These are phyloP conservation scores for Ciconia maguari DNA, from an alignment of 2,113 vertebrate species.

Conservation along the genomic window DNA sequence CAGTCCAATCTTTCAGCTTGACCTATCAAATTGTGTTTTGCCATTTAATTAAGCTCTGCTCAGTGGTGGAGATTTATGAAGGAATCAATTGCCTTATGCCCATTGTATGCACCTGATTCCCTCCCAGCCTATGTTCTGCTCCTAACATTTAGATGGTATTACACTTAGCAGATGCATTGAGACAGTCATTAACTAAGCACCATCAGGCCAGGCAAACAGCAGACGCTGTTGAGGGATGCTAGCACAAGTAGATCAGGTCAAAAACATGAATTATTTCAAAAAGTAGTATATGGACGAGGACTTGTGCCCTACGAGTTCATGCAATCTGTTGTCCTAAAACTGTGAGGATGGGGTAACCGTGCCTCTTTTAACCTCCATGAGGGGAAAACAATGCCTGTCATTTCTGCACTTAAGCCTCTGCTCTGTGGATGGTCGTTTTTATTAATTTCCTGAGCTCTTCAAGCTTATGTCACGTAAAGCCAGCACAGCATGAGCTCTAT, in stretches of 20 bases:
- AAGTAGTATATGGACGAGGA: neutral
- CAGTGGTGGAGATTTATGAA: neutral
- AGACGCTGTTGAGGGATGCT: neutral
- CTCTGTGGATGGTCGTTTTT: neutral
- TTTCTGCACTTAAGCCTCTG: neutral
- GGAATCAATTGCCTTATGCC: neutral
- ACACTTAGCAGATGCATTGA: neutral
- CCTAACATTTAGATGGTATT: neutral
- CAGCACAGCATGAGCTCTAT: neutral
- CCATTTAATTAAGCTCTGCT: neutral
- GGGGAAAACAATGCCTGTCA: neutral
- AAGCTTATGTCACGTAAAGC: neutral
- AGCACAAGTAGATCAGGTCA: neutral
- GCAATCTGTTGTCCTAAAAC: neutral
- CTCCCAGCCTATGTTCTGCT: neutral
- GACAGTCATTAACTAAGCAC: neutral
- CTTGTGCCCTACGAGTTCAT: neutral
- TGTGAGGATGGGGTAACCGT: neutral
- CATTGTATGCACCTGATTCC: neutral
- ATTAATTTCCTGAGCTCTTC: neutral
- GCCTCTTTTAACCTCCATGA: neutral
- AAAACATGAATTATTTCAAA: neutral
- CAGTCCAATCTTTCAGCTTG: neutral
- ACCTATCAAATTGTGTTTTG: neutral
- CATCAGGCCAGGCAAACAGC: neutral